Evolutionary conservation across 1,140 invertebrate species (phyloP), one percentile per base, ranked within the genome.

Genomic region (Ceratosolen fusciceps): DNA sequence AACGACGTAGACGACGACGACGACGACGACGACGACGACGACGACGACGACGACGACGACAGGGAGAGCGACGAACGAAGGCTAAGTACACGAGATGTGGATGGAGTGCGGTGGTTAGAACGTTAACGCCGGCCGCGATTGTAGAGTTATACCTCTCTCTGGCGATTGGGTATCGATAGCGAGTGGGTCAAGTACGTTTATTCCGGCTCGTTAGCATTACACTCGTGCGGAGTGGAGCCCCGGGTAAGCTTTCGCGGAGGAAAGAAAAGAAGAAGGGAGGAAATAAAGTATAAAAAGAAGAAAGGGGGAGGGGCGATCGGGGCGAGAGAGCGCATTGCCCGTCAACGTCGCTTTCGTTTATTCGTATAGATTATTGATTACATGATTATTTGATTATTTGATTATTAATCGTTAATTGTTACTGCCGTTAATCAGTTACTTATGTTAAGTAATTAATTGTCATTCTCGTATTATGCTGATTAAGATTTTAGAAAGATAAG

Each of bases 381-480:
- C n/a, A n/a, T n/a, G n/a, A n/a, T n/a, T n/a, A n/a, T n/a, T n/a
- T n/a, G n/a, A n/a, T n/a, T n/a, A n/a, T n/a, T n/a, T n/a, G n/a
- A n/a, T n/a, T n/a, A n/a, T n/a, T n/a, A n/a, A n/a, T n/a, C n/a
- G n/a, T n/a, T n/a, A n/a, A 71, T 79, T 79, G 76, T 79, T 76
- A 79, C 75, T 81, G 75, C 70, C 80, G 81, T 84, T 82, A 74
- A 31, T 65, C 24, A 47, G 54, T 81, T 76, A 72, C 56, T 71
- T 29, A 39, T 77, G 58, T 74, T 80, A 74, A n/a, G 24, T 80
- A 43, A 76, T 65, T 21, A 62, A 76, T 62, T 73, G 67, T 79
- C 62, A 56, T 73, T 52, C 49, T 60, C 21, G 47, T 74, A 79
- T 75, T 70, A 88, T 85, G 84, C 82, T 88, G 85, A 88, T 88